Evolutionary conservation across 2,797 vertebrate genomes (phyloP), one percentile per base, ranked within the genome.

Genomic region (Myiothlypis chrysogaster): DNA sequence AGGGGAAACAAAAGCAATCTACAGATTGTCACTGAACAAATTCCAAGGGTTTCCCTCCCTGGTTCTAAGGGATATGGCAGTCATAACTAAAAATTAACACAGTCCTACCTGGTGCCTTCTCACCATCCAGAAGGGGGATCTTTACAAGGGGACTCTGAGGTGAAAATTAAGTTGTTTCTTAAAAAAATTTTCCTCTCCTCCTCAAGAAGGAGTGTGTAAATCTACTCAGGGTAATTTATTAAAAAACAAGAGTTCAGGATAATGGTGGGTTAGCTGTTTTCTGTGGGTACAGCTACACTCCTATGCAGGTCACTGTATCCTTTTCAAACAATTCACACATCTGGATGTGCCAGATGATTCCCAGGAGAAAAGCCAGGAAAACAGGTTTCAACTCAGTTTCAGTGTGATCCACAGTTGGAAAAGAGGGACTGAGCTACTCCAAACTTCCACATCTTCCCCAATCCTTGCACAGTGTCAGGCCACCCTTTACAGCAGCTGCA

Each of bases 181-280:
- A 52, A 83, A 83, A 73, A n/a, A 32, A 3, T 1, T 5, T 5
- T 8, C 13, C 10, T 20, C 3, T 10, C 4, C 10, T 3, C 3
- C 7, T 8, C 23, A 56, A 52, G 32, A 4, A 47, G 41, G 11
- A 18, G 3, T 1, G 3, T 37, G 44, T 5, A n/a, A 78, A 87
- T 12, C 10, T 34, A 47, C 27, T 39, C 6, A 9, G 18, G 22
- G 56, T 10, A 16, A 70, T 15, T 75, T 19, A 43, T 7, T 7
- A 59, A n/a, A 37, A 35, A 66, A 8, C 5, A 27, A 20, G 35
- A 71, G 8, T 6, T 79, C 9, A 49, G 32, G 8, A 44, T 34
- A 44, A 53, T 2, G 32, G 23, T 12, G 21, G 10, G 10, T 85
- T 72, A 82, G 27, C 22, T 35, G 0, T 35, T 80, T 79, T n/a